Base-by-base conservation (phyloP, 1,140 invertebrate genomes). In the Caenorhabditis elegans region DNA sequence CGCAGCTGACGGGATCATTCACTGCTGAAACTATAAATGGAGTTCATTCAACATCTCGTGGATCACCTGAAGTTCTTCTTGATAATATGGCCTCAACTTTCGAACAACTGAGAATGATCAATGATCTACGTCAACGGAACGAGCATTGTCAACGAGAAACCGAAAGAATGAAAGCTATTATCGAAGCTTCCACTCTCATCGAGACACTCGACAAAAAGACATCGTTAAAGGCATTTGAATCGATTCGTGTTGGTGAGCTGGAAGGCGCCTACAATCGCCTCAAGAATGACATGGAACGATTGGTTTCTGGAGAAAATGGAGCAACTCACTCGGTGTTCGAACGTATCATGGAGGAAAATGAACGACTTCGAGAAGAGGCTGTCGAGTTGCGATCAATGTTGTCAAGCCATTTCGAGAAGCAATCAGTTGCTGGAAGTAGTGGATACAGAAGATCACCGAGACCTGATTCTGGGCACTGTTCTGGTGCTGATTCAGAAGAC, bases 81-180 rank as follows among this genome's bases (percentile, higher is more conserved):
- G 46, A 80, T 28, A 76, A 84, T n/a, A 65, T 86, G 26, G 43
- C 80, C 8, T 39, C 87, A 8, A 83, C 88, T 43, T 48, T 79
- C n/a, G 48, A 55, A 46, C 85, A 86, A 77, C 79, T 88, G 36
- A 43, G 26, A 24, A 82, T 79, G 17, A 86, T 86, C 48, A 79
- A 46, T 24, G 85, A 87, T 15, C 70, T 86, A 3, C 47, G 85
- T 5, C 24, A 34, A 15, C 85, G 76, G 8, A 77, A 49, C 8
- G 79, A 83, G 11, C 78, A 82, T 11, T 49, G 31, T 43, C 70
- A 78, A 36, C 70, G 82, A 3, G 83, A 83, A 43, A 83, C 36
- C 8, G 78, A 83, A 39, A 48, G 82, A 3, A 46, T 83, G 78
- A 79, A 80, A 28, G 49, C 53, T 15, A 65, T 83, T 17, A 11